phyloP scores from a whole-genome alignment of 2,113 vertebrate genomes.

The Cyrtonyx montezumae region DNA sequence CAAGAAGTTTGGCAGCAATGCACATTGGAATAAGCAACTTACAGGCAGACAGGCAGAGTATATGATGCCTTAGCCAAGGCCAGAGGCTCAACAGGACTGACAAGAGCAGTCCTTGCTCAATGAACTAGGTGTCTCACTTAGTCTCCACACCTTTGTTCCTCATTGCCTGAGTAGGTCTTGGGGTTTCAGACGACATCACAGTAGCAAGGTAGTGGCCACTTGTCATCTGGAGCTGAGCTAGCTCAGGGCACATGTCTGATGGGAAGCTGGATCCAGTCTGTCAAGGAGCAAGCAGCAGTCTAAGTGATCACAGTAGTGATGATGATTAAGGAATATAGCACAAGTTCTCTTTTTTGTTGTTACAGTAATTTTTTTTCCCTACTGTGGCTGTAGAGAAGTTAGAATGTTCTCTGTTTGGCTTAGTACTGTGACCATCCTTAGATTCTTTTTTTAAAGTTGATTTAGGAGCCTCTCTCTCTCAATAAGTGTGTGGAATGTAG shows the following conservation, averaged over 20 bases:
- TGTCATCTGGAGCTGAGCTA: neutral
- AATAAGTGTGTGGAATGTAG: neutral
- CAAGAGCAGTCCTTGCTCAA: neutral
- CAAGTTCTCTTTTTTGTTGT: neutral
- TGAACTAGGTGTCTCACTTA: neutral
- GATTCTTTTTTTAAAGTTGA: neutral
- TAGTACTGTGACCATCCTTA: neutral
- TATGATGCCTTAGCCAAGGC: neutral
- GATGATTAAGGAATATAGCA: neutral
- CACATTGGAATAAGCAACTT: neutral
- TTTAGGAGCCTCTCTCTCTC: neutral
- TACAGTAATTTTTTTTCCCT: neutral
- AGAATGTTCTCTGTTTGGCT: neutral
- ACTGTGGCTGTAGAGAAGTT: neutral
- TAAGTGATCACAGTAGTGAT: neutral
- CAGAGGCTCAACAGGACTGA: neutral
- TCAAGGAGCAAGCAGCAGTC: neutral
- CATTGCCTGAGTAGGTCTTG: neutral
- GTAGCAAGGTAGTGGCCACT: neutral
- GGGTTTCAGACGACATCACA: too few relatives aligned
- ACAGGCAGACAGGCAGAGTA: neutral
- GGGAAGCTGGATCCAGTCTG: neutral
- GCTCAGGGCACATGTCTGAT: rapidly evolving
- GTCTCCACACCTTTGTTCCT: neutral
- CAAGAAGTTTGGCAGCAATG: neutral